Evolutionary conservation across 2,797 vertebrate species (phyloP).

Genomic region (Balearica regulorum): DNA sequence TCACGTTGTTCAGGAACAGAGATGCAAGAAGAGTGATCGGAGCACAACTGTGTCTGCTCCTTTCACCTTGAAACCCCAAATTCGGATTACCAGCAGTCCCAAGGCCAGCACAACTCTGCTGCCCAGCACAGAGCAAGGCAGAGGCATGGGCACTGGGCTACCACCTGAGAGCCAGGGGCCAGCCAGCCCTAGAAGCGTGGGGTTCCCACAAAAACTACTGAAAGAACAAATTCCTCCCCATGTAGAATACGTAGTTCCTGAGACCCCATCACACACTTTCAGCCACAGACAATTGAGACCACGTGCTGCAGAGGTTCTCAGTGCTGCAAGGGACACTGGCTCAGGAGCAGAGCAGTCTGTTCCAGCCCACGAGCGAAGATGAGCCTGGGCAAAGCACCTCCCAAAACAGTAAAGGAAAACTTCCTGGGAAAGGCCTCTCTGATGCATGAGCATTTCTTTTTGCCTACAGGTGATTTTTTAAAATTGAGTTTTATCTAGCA

Average conservation of each 20-base stretch:
- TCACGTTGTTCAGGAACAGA: neutral
- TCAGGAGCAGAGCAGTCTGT: neutral
- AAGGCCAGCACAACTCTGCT: neutral
- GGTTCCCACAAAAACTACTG: neutral
- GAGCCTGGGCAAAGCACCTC: neutral
- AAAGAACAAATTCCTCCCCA: neutral
- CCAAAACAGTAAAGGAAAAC: neutral
- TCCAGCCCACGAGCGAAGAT: neutral
- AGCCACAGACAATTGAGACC: neutral
- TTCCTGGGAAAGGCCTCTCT: neutral
- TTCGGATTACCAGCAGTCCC: neutral
- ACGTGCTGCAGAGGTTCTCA: neutral
- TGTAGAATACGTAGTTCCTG: neutral
- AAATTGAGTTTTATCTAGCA: neutral
- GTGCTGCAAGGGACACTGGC: neutral
- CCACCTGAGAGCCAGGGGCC: neutral
- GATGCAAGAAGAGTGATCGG: neutral
- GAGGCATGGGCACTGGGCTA: neutral
- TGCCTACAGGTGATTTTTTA: neutral
- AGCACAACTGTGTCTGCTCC: neutral
- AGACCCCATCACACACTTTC: neutral
- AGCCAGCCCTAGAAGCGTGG: neutral
- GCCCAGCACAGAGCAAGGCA: neutral
- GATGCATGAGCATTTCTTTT: neutral
- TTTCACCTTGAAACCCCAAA: neutral